Conservation (phyloP, 2,888 invertebrate genomes). For the Operophtera brumata region DNA sequence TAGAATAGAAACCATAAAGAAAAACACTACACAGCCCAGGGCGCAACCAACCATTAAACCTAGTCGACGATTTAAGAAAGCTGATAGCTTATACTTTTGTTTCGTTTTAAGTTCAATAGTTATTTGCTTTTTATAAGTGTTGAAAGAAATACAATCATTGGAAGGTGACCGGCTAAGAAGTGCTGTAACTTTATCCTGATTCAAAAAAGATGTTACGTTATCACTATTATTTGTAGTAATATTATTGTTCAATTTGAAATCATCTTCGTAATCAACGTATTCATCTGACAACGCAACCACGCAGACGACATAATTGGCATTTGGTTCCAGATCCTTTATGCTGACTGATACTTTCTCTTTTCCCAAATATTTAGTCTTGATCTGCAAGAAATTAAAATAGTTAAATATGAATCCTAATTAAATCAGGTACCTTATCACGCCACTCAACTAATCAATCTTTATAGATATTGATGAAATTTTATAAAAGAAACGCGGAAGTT, state of each 20-base stretch:
- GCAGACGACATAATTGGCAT: conserved; percentile 67
- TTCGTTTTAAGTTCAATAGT: conserved; percentile 51
- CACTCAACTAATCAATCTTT: too few species aligned
- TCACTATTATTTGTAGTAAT: conserved; percentile 44
- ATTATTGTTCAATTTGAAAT: conserved; percentile 44
- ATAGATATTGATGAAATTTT: too few species aligned
- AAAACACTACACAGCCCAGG: conserved; percentile 71
- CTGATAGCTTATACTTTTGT: conserved; percentile 59
- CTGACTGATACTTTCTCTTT: conserved; percentile 63
- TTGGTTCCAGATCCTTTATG: conserved; percentile 58
- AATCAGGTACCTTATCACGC: too few species aligned
- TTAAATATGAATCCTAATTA: too few species aligned
- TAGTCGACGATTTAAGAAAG: conserved; percentile 66
- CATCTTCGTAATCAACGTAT: conserved; percentile 51
- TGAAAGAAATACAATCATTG: conserved; percentile 71
- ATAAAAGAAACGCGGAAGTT: too few species aligned
- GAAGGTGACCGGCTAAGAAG: conserved; percentile 67
- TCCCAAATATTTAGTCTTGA: conserved; percentile 65
- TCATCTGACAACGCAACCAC: conserved; percentile 64
- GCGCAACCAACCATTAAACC: conserved; percentile 74
- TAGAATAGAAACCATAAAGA: conserved; percentile 71
- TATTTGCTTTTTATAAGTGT: conserved; percentile 60
- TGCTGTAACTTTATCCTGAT: conserved; percentile 60
- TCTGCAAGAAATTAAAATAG: conserved; percentile 50
- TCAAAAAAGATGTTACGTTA: conserved; percentile 57